A percentile compares a stretch with the other conserved stretches of the same genome.
phyloP scores from a whole-genome alignment of 2,113 vertebrate species.

The Vidua chalybeata region DNA sequence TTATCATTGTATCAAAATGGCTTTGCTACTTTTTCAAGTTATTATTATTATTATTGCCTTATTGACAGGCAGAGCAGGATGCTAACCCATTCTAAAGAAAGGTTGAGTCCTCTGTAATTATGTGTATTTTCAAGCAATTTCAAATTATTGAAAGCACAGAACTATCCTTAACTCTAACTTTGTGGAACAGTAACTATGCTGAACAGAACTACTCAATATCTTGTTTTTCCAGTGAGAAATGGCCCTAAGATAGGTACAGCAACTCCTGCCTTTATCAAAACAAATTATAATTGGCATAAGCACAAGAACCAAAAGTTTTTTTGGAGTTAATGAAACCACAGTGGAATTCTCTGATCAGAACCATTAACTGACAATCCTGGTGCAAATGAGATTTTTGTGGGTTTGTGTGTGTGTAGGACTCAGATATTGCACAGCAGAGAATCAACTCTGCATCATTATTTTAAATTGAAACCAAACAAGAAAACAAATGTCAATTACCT shows the following conservation, averaged over 20 bases:
- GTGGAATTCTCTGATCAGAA: background rate
- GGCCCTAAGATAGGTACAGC: background rate
- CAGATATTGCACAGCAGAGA: background rate
- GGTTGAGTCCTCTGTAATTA: background rate
- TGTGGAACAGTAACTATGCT: background rate
- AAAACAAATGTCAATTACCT: conserved; percentile 41
- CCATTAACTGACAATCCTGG: background rate
- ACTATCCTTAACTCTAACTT: background rate
- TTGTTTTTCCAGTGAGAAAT: background rate
- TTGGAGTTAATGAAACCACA: conserved; percentile 19
- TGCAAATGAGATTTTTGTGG: background rate
- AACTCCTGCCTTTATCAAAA: background rate
- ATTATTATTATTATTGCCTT: conserved; percentile 33
- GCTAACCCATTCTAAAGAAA: background rate
- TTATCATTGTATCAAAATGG: conserved; percentile 11
- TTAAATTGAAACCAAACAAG: conserved; percentile 54
- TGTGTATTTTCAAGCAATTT: background rate
- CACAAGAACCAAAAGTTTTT: background rate
- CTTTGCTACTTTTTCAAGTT: conserved; percentile 12
- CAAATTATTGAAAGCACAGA: background rate
- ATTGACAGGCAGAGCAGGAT: background rate
- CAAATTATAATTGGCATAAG: background rate
- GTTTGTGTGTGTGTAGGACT: background rate
- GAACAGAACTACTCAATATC: background rate
- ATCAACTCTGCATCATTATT: conserved; percentile 35